phyloP scores from a whole-genome alignment of 2,113 vertebrate species.

The Scopus umbretta region DNA sequence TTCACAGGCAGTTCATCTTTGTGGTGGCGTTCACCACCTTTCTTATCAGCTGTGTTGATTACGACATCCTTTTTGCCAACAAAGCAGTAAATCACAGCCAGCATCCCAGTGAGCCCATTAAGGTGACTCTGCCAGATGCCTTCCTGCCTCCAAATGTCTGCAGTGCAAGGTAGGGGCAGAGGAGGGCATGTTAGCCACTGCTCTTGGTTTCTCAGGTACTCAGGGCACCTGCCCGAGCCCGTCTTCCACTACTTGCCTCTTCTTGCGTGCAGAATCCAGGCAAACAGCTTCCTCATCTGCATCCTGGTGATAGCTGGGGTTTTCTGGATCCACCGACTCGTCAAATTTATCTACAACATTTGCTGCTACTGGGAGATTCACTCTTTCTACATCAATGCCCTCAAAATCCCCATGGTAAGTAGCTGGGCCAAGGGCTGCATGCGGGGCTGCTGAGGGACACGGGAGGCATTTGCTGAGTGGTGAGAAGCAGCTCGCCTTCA shows the following conservation, averaged over 20 bases:
- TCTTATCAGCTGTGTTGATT: conserved; percentile 96
- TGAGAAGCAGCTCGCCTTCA: neutral
- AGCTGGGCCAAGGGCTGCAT: rapidly evolving
- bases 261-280: conserved; percentile 80
- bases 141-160: conserved; percentile 89
- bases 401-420: conserved; percentile 92
- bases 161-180: conserved; percentile 78
- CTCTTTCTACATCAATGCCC: conserved; percentile 91
- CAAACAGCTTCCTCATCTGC: conserved; percentile 89
- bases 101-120: conserved; percentile 80
- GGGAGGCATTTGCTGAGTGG: neutral
- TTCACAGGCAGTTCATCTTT: conserved; percentile 91
- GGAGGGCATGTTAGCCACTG: neutral
- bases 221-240: neutral
- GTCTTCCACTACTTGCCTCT: neutral
- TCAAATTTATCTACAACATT: conserved; percentile 97
- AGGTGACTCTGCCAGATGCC: conserved; percentile 94
- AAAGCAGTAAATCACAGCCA: conserved; percentile 95
- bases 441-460: rapidly evolving
- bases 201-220: neutral
- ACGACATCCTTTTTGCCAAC: conserved; percentile 98
- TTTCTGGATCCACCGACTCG: conserved; percentile 94
- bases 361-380: conserved; percentile 99
- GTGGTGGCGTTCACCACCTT: conserved; percentile 97
- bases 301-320: conserved; percentile 90